Conservation (phyloP, 2,113 vertebrate genomes). For the Prunella himalayana region DNA sequence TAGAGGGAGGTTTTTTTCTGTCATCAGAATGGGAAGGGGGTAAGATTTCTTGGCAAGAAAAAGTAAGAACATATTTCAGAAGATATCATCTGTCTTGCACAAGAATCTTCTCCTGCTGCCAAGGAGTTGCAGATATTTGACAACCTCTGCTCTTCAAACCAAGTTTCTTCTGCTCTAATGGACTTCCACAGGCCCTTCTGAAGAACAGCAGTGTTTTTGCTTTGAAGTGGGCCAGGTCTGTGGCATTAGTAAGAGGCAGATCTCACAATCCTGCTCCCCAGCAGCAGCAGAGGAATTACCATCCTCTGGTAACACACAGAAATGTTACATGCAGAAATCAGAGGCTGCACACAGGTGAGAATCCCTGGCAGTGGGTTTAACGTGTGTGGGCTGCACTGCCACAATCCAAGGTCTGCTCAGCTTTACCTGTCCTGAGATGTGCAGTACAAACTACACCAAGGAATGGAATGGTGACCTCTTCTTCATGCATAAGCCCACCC, state of each 20-base stretch:
- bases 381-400: background rate
- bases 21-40: slow-evolving; percentile 42
- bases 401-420: background rate
- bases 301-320: background rate
- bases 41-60: slow-evolving; percentile 60
- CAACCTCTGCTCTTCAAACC: slow-evolving; percentile 36
- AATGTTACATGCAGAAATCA: background rate
- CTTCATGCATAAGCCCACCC: background rate
- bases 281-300: background rate
- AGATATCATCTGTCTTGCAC: slow-evolving; percentile 67
- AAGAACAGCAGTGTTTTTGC: background rate
- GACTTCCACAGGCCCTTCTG: background rate
- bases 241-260: background rate
- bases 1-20: slow-evolving; percentile 31
- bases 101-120: slow-evolving; percentile 56
- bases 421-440: background rate
- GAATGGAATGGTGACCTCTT: background rate
- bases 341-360: background rate
- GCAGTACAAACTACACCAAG: background rate
- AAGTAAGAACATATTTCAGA: slow-evolving; percentile 58
- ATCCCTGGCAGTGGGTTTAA: background rate
- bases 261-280: background rate
- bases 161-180: slow-evolving; percentile 19
- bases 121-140: slow-evolving; percentile 50
- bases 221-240: background rate